Percentiles rank a stretch among this genome's conserved stretches.
These are phyloP conservation scores for Colletes gigas DNA, from an alignment of 1,140 invertebrate species.

Conservation along the genomic window DNA sequence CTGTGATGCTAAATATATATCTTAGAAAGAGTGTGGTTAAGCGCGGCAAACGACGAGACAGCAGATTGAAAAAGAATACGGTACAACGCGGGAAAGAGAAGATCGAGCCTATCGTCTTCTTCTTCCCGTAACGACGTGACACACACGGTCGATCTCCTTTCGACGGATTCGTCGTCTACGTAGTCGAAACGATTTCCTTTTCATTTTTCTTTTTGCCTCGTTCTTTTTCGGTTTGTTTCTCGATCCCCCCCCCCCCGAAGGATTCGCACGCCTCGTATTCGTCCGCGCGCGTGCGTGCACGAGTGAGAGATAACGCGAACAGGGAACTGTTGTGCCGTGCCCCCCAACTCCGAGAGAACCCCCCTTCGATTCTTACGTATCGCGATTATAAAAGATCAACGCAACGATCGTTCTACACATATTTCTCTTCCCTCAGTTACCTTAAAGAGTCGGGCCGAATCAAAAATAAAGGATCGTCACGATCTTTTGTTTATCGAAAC, in stretches of 20 bases:
- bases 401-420: background rate
- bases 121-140: background rate
- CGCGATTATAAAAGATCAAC: background rate
- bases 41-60: background rate
- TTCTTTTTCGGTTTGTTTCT: background rate
- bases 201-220: background rate
- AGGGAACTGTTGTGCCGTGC: background rate
- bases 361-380: background rate
- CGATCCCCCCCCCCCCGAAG: background rate
- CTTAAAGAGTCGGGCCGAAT: constrained; percentile 24
- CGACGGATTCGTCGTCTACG: background rate
- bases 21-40: constrained; percentile 44
- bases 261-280: background rate
- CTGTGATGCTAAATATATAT: constrained; percentile 49
- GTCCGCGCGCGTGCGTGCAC: background rate
- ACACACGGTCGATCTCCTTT: constrained; percentile 9
- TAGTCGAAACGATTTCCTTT: background rate
- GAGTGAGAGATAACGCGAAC: background rate
- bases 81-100: background rate
- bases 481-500: constrained; percentile 45
- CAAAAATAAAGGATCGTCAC: constrained; percentile 33
- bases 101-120: background rate
- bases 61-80: background rate
- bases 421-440: background rate
- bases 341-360: too few species aligned